Evolutionary conservation across 2,113 vertebrate genomes (phyloP), one percentile per base, ranked within the genome.

Genomic region (Petromus typicus): DNA sequence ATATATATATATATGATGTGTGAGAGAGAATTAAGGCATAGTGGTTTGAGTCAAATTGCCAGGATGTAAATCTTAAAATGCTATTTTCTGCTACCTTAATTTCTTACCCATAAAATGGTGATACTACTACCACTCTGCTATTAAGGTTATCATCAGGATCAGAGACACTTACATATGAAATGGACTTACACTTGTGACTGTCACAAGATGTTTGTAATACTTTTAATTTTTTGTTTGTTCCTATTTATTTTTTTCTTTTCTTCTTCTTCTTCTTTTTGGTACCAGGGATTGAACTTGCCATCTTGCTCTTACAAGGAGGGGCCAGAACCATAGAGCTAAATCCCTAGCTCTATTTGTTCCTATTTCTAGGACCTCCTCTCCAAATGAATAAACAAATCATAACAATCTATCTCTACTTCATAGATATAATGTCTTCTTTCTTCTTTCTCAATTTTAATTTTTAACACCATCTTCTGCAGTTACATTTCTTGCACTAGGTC

Each of bases 391-490:
- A 86, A 45, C 71, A 86, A 78, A 37, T 1, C 88, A 45, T 91
- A 93, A 32, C 18, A 61, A 34, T 71, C n/a, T n/a, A n/a, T n/a
- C n/a, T n/a, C n/a, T 85, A 56, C 54, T 66, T 87, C 3, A 66
- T 34, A 87, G 34, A 63, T 51, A 25, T 4, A 83, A 30, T 59
- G 11, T 32, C 32, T 86, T 64, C 48, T 67, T 84, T 66, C 22
- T 78, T 25, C 1, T 7, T 61, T 25, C 59, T 61, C 20, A 48
- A 5, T 80, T 56, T 76, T 71, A 6, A 86, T 34, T 66, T 86
- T 89, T 85, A 67, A 63, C 90, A 81, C 45, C 11, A 84, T 82
- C 86, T 86, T 90, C 17, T 86, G 6, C 7, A 89, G 34, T 81
- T 51, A 81, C 23, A 61, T n/a, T 91, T 12, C 67, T 90, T 90